These are phyloP conservation scores for Tryphoninae sp. DNA, from an alignment of 2,888 invertebrate genomes.

Conservation along the genomic window DNA sequence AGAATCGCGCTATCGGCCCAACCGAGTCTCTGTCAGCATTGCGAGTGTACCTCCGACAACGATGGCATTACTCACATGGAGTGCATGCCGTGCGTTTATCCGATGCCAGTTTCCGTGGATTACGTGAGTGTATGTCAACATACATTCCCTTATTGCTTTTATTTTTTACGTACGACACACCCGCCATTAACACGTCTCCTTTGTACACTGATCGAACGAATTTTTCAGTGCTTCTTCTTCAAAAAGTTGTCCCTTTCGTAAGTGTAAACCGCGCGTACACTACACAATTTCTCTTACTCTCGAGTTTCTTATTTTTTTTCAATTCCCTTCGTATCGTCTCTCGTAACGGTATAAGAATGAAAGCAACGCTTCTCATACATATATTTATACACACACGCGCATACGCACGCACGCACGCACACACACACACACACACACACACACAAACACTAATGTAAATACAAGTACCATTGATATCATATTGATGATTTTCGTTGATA, in stretches of 20 bases:
- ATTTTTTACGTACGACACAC: conserved; percentile 29
- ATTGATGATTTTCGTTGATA: conserved; percentile 2
- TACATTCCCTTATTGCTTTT: conserved; percentile 30
- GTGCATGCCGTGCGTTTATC: conserved; percentile 85
- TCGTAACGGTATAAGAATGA: conserved; percentile 16
- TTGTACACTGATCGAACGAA: conserved; percentile 29
- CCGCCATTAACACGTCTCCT: conserved; percentile 6
- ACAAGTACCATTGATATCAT: too few species aligned
- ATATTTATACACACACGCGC: background rate
- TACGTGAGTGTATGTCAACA: conserved; percentile 80
- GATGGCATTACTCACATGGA: conserved; percentile 86
- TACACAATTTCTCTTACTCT: background rate
- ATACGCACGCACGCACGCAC: background rate
- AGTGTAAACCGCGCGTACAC: background rate
- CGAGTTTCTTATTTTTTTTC: background rate
- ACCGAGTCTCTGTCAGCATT: conserved; percentile 85
- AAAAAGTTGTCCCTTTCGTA: background rate
- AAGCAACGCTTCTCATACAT: conserved; percentile 12
- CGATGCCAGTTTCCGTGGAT: conserved; percentile 81
- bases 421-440: background rate
- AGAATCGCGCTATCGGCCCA: conserved; percentile 85
- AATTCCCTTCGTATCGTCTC: conserved; percentile 34
- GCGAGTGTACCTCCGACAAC: conserved; percentile 87
- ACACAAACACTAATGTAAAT: background rate
- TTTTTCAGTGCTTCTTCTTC: background rate